Percentiles rank a stretch among this genome's conserved stretches.
Evolutionary conservation across 2,888 invertebrate genomes (phyloP).

Genomic region (Archips xylosteana): DNA sequence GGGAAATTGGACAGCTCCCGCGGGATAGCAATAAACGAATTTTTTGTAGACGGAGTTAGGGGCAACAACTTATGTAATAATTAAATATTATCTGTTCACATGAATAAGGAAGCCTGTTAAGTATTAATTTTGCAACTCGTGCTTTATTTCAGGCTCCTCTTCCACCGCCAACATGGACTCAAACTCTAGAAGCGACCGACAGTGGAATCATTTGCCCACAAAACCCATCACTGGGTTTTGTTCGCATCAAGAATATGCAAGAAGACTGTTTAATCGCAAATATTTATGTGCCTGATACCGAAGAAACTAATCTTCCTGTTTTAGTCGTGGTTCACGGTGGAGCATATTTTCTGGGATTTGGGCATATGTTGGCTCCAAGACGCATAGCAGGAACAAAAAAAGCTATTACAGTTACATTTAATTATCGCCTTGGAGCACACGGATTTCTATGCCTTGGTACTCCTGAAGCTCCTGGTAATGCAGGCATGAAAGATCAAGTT

Average conservation of each 20-base stretch:
- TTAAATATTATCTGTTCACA: too few relatives aligned
- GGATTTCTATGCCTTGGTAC: conserved; percentile 43
- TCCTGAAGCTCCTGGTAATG: conserved; percentile 40
- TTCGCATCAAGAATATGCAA: not conserved
- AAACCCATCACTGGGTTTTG: not conserved
- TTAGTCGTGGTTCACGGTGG: conserved; percentile 27
- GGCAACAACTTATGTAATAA: too few relatives aligned
- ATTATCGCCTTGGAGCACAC: conserved; percentile 40
- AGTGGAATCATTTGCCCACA: conserved; percentile 3
- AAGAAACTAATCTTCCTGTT: conserved; percentile 13
- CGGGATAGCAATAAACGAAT: too few relatives aligned
- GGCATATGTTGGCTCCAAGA: not conserved
- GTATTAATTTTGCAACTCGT: not conserved
- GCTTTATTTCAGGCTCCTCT: conserved; percentile 6
- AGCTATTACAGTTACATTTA: conserved; percentile 30
- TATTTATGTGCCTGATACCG: conserved; percentile 8
- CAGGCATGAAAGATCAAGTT: conserved; percentile 26
- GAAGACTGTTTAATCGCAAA: conserved; percentile 31
- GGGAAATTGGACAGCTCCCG: too few relatives aligned
- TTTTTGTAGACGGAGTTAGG: too few relatives aligned
- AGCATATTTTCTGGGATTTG: not conserved
- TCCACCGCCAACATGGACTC: not conserved
- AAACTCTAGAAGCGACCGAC: conserved; percentile 20
- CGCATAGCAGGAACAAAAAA: conserved; percentile 18
- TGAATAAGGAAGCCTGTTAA: too few relatives aligned